A percentile compares a stretch with the other conserved stretches of the same genome.
phyloP scores from a whole-genome alignment of 2,888 invertebrate genomes.

The Argynnis bischoffii region DNA sequence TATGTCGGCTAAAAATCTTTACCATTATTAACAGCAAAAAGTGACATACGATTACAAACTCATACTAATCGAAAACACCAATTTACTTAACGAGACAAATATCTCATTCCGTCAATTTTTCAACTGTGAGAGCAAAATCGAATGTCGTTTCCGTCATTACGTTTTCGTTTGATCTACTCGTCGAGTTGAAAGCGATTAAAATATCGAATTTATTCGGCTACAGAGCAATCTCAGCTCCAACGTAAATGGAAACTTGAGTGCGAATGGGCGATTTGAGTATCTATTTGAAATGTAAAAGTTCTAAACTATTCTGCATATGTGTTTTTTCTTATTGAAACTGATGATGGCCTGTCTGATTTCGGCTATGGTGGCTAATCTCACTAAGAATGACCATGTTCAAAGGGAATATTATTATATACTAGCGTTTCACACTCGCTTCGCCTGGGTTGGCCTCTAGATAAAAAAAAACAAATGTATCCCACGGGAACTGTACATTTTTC shows the following conservation, averaged over 20 bases:
- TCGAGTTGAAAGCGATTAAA: constrained; percentile 26
- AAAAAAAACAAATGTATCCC: too few species aligned
- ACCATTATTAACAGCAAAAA: too few species aligned
- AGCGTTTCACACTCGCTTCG: too few species aligned
- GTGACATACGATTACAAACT: too few species aligned
- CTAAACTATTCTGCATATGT: not conserved
- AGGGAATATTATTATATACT: too few species aligned
- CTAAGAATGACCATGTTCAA: too few species aligned
- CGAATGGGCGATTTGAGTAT: not conserved
- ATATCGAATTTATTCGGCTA: constrained; percentile 34
- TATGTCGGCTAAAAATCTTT: too few species aligned
- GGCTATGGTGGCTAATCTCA: too few species aligned
- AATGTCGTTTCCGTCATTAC: constrained; percentile 9
- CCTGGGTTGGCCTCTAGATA: too few species aligned
- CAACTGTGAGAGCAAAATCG: constrained; percentile 1
- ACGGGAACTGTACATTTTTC: too few species aligned
- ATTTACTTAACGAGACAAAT: not conserved
- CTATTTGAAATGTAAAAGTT: not conserved
- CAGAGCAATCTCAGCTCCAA: constrained; percentile 8
- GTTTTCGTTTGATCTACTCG: constrained; percentile 8
- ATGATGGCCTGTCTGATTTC: too few species aligned
- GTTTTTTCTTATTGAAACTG: too few species aligned
- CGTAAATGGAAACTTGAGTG: constrained; percentile 1
- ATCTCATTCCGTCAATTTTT: not conserved
- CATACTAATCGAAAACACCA: not conserved